Conservation (phyloP, 2,888 invertebrate species). For the Meandrusa payeni region DNA sequence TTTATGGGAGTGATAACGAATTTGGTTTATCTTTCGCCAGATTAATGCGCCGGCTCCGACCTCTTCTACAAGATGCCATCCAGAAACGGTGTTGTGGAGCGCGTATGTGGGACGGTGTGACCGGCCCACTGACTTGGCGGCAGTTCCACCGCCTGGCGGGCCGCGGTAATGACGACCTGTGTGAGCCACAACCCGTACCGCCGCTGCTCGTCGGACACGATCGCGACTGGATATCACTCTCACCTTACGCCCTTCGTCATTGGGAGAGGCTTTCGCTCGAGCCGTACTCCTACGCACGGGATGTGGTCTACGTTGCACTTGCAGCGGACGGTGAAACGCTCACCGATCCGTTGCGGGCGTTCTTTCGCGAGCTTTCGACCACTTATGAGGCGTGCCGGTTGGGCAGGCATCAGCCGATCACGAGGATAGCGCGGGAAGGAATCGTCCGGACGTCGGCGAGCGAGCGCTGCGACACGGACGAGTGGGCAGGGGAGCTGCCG, state of each 20-base stretch:
- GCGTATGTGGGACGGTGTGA: constrained; percentile 96
- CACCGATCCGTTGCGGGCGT: constrained; percentile 87
- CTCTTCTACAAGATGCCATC: constrained; percentile 96
- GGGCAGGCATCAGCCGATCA: constrained; percentile 95
- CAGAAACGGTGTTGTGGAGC: constrained; percentile 94
- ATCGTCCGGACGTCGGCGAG: constrained; percentile 86
- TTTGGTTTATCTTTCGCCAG: constrained; percentile 54
- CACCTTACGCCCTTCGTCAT: constrained; percentile 96
- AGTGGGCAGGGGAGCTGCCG: constrained; percentile 93
- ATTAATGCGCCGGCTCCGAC: constrained; percentile 94
- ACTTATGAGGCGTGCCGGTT: constrained; percentile 97
- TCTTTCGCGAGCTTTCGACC: constrained; percentile 95
- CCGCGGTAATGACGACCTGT: constrained; percentile 95
- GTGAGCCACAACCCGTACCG: constrained; percentile 98
- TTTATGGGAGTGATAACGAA: too few species aligned
- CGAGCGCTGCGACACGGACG: constrained; percentile 82
- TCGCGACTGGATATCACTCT: constrained; percentile 95
- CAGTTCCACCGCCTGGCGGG: constrained; percentile 98
- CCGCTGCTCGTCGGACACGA: constrained; percentile 96
- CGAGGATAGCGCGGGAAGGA: constrained; percentile 91
- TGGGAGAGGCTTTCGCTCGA: constrained; percentile 99
- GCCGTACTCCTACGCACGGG: constrained; percentile 96
- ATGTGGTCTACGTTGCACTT: constrained; percentile 96
- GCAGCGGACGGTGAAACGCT: constrained; percentile 95
- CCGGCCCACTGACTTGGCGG: constrained; percentile 98